phyloP scores from a whole-genome alignment of 1,140 invertebrate genomes.

The Harlomillsia oculata region DNA sequence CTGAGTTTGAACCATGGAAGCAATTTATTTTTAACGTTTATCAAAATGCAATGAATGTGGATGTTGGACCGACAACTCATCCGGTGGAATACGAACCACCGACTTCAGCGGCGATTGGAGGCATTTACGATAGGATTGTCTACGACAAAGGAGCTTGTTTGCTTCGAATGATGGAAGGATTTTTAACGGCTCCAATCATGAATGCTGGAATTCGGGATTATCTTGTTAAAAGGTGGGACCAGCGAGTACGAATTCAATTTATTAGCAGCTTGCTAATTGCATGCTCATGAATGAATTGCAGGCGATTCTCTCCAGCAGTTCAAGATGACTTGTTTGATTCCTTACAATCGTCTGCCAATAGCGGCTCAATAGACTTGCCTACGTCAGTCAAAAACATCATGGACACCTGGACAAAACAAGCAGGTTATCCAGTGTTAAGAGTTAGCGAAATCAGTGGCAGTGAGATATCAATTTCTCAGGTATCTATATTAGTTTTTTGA shows the following conservation, averaged over 20 bases:
- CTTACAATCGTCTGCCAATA: conserved; percentile 47
- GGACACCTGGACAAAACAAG: conserved; percentile 69
- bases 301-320: conserved; percentile 54
- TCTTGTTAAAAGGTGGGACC: not conserved
- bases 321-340: conserved; percentile 61
- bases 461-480: conserved; percentile 61
- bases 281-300: conserved; percentile 30
- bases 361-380: not conserved
- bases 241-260: not conserved
- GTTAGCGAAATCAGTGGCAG: not conserved
- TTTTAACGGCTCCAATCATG: conserved; percentile 8
- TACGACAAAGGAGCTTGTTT: conserved; percentile 13
- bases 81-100: not conserved
- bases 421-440: conserved; percentile 35
- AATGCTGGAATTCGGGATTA: conserved; percentile 5
- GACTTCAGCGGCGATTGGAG: not conserved
- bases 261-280: not conserved
- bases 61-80: not conserved
- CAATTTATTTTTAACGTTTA: conserved; percentile 3
- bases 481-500: conserved; percentile 78
- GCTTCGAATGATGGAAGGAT: conserved; percentile 16
- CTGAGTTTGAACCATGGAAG: conserved; percentile 9
- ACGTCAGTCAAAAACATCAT: conserved; percentile 55
- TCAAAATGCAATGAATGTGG: conserved; percentile 4
- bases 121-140: conserved; percentile 11